Evolutionary conservation across 2,888 invertebrate genomes (phyloP).

Genomic region (Volucella zonaria): DNA sequence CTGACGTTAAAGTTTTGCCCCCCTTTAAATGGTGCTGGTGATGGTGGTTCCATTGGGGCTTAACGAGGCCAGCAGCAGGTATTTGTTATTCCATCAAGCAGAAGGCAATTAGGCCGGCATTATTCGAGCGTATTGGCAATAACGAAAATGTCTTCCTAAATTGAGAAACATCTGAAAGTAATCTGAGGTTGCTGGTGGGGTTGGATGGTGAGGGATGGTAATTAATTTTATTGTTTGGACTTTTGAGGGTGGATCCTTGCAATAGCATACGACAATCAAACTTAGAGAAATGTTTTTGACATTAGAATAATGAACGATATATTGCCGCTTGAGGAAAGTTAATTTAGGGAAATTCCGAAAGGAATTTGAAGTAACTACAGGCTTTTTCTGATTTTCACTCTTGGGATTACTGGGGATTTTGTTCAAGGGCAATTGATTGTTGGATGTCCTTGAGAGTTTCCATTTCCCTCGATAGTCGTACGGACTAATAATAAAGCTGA

Average conservation of each 20-base stretch:
- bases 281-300: background rate
- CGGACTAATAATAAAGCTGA: too few species aligned
- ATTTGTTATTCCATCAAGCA: slow-evolving; percentile 42
- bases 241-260: background rate
- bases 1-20: slow-evolving; percentile 46
- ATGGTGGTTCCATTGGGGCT: background rate
- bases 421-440: too few species aligned
- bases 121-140: slow-evolving; percentile 35
- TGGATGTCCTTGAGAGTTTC: too few species aligned
- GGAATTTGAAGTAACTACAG: too few species aligned
- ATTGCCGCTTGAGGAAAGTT: too few species aligned
- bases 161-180: slow-evolving; percentile 16
- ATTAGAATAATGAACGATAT: background rate
- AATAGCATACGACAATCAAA: slow-evolving; percentile 20
- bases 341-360: too few species aligned
- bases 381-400: too few species aligned
- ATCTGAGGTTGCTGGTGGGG: background rate
- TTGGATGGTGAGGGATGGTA: background rate
- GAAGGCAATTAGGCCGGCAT: slow-evolving; percentile 58
- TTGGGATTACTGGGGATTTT: too few species aligned
- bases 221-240: slow-evolving; percentile 25
- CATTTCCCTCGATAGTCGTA: too few species aligned
- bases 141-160: slow-evolving; percentile 6
- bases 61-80: slow-evolving; percentile 30
- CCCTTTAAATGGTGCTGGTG: background rate